A percentile compares a stretch with the other conserved stretches of the same genome.
Conservation (phyloP, 2,888 invertebrate species). For the Melieria crassipennis region DNA sequence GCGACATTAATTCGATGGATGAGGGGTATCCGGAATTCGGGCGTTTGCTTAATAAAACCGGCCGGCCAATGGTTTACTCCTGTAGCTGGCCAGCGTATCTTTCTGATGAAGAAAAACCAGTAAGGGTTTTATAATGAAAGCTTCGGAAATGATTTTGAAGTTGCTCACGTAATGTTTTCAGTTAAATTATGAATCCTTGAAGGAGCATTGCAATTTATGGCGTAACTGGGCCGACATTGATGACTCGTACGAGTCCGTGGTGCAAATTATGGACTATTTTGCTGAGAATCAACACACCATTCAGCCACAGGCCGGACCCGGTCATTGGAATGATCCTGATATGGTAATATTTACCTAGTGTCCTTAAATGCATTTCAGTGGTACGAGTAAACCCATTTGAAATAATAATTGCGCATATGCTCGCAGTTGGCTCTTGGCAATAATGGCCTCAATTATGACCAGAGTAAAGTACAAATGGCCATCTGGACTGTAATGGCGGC, state of each 20-base stretch:
- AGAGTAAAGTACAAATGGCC: constrained; percentile 78
- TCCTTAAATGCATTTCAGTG: constrained; percentile 32
- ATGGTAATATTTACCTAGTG: constrained; percentile 66
- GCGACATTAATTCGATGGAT: constrained; percentile 70
- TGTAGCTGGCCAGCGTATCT: constrained; percentile 86
- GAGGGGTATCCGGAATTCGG: constrained; percentile 78
- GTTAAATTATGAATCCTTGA: constrained; percentile 70
- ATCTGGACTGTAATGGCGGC: constrained; percentile 79
- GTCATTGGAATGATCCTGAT: constrained; percentile 79
- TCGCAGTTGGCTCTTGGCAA: constrained; percentile 71
- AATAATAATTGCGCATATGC: constrained; percentile 8
- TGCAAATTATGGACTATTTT: constrained; percentile 71
- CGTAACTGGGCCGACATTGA: constrained; percentile 75
- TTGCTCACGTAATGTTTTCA: constrained; percentile 50
- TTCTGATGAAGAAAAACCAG: constrained; percentile 60
- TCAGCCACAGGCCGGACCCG: constrained; percentile 71
- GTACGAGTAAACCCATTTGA: constrained; percentile 5
- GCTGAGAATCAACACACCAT: constrained; percentile 71
- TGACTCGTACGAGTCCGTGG: constrained; percentile 71
- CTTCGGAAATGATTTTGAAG: neutral
- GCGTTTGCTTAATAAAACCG: constrained; percentile 75
- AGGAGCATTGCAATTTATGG: constrained; percentile 74
- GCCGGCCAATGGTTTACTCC: constrained; percentile 80
- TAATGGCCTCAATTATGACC: constrained; percentile 73
- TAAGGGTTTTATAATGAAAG: constrained; percentile 21